Evolutionary conservation across 1,140 invertebrate genomes (phyloP), one percentile per base, ranked within the genome.

Genomic region (Drosophila triauraria): DNA sequence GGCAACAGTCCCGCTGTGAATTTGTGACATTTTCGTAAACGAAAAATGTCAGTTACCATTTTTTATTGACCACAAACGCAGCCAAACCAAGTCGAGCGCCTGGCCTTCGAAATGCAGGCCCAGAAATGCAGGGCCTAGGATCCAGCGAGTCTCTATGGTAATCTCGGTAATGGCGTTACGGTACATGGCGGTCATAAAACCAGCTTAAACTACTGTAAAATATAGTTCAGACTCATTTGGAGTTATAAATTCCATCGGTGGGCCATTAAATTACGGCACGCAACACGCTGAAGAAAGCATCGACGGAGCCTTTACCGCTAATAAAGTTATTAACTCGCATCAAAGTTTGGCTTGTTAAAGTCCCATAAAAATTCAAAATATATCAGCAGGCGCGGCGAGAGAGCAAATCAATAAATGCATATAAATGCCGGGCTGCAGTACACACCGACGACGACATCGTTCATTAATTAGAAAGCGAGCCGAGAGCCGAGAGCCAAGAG

Each of bases 11-110:
- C 91, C 91, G 91, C 91, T 92, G 91, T 92, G 91, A 92, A 80
- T 92, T 91, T 92, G 91, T 92, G 91, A 92, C 91, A 92, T 92
- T 92, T 92, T 92, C 74, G 91, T 92, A 92, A 92, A 92, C 91
- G 91, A 92, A 92, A 92, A 92, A 92, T 91, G 91, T 91, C 91
- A 92, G 91, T 92, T 92, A 92, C 78, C 71, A 92, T 80, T 92
- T 92, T 92, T 92, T 92, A 92, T 92, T 91, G 80, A 78, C 78
- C 61, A 53, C 77, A 78, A 50, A 54, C 47, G 61, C 27, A 60
- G 17, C 27, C 43, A 59, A 60, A 50, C 43, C 42, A 32, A 47
- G 35, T 47, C 30, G 38, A 62, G 48, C 10, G 20, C 43, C 38
- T 43, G 35, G 51, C 48, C 20, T 38, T 17, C 10, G 27, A 38